phyloP scores from a whole-genome alignment of 1,140 invertebrate species.

The Bombus impatiens region DNA sequence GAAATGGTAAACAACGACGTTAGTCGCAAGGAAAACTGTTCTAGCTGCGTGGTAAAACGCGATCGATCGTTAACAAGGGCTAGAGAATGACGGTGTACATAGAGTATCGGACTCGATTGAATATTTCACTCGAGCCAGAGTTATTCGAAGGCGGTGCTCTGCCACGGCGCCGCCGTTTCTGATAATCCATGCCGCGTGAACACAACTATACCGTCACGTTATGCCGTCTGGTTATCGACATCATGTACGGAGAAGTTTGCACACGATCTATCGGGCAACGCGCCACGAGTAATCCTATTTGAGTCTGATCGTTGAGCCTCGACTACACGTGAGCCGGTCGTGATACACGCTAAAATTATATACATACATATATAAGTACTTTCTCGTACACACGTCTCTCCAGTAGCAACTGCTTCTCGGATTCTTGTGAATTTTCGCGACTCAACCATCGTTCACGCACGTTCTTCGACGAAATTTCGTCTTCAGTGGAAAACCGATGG shows the following conservation, averaged over 20 bases:
- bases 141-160: background rate
- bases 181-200: slow-evolving; percentile 36
- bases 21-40: background rate
- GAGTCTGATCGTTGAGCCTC: slow-evolving; percentile 36
- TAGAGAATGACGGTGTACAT: background rate
- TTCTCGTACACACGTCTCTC: background rate
- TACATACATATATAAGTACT: background rate
- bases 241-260: slow-evolving; percentile 53
- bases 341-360: slow-evolving; percentile 27
- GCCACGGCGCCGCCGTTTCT: slow-evolving; percentile 1
- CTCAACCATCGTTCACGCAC: background rate
- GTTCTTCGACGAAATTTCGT: background rate
- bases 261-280: slow-evolving; percentile 44
- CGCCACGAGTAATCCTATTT: slow-evolving; percentile 50
- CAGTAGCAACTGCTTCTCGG: background rate
- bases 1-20: too few relatives aligned
- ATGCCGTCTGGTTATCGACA: slow-evolving; percentile 55
- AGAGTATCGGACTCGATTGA: slow-evolving; percentile 1
- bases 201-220: slow-evolving; percentile 39
- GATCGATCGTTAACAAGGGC: slow-evolving; percentile 23
- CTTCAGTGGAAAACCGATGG: background rate
- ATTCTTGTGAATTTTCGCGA: background rate
- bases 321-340: background rate
- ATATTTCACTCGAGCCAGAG: slow-evolving; percentile 17
- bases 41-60: background rate